phyloP scores from a whole-genome alignment of 2,113 vertebrate genomes.

The Phaethornis superciliosus region DNA sequence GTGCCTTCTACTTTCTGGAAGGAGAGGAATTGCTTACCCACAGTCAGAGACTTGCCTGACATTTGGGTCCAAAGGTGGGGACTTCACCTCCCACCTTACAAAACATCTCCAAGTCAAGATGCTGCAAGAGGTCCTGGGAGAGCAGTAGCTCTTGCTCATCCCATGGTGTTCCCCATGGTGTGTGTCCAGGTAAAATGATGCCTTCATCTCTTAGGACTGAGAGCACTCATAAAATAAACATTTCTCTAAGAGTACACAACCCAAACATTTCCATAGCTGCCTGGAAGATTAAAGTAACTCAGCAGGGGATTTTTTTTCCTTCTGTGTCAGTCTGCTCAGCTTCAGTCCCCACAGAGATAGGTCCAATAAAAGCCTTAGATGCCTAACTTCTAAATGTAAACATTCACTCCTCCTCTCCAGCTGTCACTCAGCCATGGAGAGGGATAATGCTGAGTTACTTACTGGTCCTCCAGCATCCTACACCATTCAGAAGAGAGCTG shows the following conservation, averaged over 20 bases:
- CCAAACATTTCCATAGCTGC: background rate
- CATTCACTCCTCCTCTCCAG: background rate
- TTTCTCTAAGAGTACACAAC: background rate
- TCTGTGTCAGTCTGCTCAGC: background rate
- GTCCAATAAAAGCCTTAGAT: background rate
- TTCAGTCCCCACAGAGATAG: background rate
- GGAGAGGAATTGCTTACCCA: background rate
- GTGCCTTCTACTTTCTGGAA: background rate
- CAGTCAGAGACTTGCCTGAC: background rate
- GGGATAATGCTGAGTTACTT: background rate
- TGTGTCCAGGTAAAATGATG: background rate
- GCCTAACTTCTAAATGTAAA: background rate
- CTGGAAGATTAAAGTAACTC: background rate
- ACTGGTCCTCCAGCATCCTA: background rate
- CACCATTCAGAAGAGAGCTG: background rate
- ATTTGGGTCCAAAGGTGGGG: background rate
- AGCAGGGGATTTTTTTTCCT: background rate
- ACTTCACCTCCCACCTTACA: background rate
- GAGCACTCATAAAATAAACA: background rate
- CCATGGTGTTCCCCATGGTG: background rate
- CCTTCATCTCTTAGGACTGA: background rate
- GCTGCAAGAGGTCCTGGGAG: background rate
- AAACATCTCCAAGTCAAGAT: background rate
- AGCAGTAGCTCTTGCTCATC: background rate
- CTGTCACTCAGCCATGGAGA: fast-evolving